Percentiles rank a stretch among this genome's conserved stretches.
These are phyloP conservation scores for Toxotes chatareus DNA, from an alignment of 2,113 vertebrate genomes.

Conservation along the genomic window DNA sequence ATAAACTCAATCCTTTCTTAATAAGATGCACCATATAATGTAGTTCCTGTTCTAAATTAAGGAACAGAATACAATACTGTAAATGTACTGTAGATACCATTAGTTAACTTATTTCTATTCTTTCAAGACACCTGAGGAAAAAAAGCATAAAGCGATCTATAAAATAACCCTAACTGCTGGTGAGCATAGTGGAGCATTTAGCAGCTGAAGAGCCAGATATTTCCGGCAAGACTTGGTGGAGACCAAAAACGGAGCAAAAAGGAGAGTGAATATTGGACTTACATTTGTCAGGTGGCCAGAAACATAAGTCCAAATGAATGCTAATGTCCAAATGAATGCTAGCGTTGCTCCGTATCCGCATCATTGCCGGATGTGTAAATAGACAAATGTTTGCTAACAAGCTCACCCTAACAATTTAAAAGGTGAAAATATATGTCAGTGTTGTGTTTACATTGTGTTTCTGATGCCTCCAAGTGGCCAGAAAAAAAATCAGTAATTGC, in stretches of 20 bases:
- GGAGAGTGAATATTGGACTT: not conserved
- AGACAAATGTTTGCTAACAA: not conserved
- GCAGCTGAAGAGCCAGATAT: not conserved
- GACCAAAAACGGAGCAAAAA: constrained; percentile 13
- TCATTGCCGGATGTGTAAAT: not conserved
- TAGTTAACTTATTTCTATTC: too few species aligned
- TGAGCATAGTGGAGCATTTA: not conserved
- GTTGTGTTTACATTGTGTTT: not conserved
- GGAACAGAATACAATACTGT: too few species aligned
- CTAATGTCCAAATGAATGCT: not conserved
- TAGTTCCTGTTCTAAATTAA: too few species aligned
- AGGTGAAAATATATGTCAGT: not conserved
- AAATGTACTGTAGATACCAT: too few species aligned
- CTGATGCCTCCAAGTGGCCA: not conserved
- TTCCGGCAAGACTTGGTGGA: not conserved
- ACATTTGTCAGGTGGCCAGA: not conserved
- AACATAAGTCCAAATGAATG: not conserved
- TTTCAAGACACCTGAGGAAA: too few species aligned
- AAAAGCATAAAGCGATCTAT: too few species aligned
- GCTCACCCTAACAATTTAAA: not conserved
- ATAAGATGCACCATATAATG: too few species aligned
- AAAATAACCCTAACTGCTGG: not conserved
- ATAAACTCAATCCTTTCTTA: too few species aligned
- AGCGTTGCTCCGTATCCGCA: not conserved
- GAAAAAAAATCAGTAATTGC: not conserved